Evolutionary conservation across 2,888 invertebrate species (phyloP), one percentile per base, ranked within the genome.

Genomic region (Aquatica leii): DNA sequence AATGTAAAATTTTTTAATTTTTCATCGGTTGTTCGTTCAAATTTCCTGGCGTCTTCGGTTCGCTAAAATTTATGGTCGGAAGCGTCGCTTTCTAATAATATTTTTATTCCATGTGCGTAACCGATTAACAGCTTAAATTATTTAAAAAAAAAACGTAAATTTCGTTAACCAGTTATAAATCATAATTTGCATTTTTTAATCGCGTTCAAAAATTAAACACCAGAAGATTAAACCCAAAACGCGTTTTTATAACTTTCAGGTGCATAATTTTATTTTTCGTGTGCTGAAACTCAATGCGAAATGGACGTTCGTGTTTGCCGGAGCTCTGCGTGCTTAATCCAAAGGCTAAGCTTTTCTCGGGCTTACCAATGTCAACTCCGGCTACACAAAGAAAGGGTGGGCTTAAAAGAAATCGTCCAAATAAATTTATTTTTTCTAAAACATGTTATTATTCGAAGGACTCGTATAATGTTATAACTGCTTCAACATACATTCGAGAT

Each of bases 301-400:
- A 49, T 31, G 53, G 56, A 43, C 40, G 54, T 54, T 63, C 52
- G 53, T 63, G 58, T 63, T 62, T 62, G 51, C 57, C 53, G 52
- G 57, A 62, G 46, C 58, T 59, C 53, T 58, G 58, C 63, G 63
- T 63, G 58, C 58, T 53, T 63, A 63, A 63, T 63, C 58, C 63
- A 43, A 20, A 34, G 58, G 41, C 57, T 58, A 63, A 63, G 58
- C 58, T 63, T 63, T 58, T 58, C 58, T 41, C 52, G 54, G 53
- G 63, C 54, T 63, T 63, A 63, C 58, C 54, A 63, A 59, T 63
- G 63, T 58, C 63, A 53, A 63, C 63, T 50, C 31, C 18, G 11
- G 58, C 35, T 41, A 18, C 37, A 63, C 54, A 63, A 63, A 63
- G 49, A 37, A 53, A 63, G 63, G 54, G 59, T 50, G 54, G 48